Conservation (phyloP, 2,797 vertebrate species). For the Pantherophis alleghaniensis region DNA sequence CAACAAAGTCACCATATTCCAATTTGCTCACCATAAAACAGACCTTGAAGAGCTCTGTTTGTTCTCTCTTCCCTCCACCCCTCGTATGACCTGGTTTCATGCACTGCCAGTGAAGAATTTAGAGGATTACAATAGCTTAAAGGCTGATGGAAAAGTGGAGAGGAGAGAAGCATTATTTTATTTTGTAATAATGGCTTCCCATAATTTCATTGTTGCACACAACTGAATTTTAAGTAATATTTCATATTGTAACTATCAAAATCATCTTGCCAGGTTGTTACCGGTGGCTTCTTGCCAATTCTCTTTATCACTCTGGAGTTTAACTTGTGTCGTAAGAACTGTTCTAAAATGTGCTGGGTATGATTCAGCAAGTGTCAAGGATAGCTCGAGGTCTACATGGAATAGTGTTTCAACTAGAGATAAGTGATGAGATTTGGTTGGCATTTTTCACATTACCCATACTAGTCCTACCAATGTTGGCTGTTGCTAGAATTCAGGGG, state of each 20-base stretch:
- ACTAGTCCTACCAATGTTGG: too few species aligned
- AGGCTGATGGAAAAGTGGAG: neutral
- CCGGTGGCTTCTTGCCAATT: neutral
- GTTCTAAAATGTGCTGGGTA: neutral
- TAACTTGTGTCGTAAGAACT: neutral
- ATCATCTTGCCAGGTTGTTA: neutral
- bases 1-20: conserved; percentile 7
- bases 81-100: conserved; percentile 36
- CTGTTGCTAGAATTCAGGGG: neutral
- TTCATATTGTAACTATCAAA: conserved; percentile 38
- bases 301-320: neutral
- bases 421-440: neutral
- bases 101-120: conserved; percentile 17
- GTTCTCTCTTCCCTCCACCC: conserved; percentile 12
- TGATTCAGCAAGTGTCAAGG: neutral
- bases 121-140: conserved; percentile 38
- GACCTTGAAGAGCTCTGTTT: conserved; percentile 11
- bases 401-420: neutral
- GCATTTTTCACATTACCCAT: neutral
- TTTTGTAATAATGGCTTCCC: conserved; percentile 21
- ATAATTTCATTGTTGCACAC: conserved; percentile 34
- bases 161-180: conserved; percentile 16
- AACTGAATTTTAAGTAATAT: conserved; percentile 30
- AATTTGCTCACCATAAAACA: conserved; percentile 23
- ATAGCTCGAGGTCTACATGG: neutral